Base-by-base conservation (phyloP, 2,113 vertebrate genomes). In the Ptychochromis oligacanthus region DNA sequence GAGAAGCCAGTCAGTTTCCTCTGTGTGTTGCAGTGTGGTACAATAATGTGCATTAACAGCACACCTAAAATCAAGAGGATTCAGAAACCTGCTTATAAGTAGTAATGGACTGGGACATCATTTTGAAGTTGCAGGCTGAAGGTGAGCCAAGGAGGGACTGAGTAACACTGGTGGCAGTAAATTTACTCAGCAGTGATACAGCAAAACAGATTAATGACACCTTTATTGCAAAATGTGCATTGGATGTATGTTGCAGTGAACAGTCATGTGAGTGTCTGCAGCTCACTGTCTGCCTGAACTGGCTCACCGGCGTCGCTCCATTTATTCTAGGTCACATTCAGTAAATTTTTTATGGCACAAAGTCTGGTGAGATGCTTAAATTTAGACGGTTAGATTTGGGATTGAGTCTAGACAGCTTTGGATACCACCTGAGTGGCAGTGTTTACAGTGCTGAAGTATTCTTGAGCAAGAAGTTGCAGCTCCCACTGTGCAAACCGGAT, bases 261-360 rank as follows among this genome's bases (percentile, higher is more conserved):
- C 6, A 64, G 56, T 80, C 5, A 4, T 67, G 34, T 65, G 17
- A 49, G 36, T 26, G 76, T 70, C 18, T 3, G 72, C n/a, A 28
- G 34, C 64, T 83, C 67, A 65, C 46, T 36, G 62, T 74, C 79
- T 58, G 58, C 34, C 56, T 75, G 58, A 86, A 26, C 15, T 58
- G 31, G 70, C 70, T 76, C n/a, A 2, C 26, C 43, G 65, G 36
- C 60, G 78, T 43, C 20, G 77, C 85, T 84, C 61, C 83, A 81
- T 88, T 90, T 84, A 88, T 93, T 89, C 89, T 89, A 8, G 88
- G 88, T 85, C 90, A 88, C 76, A 82, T 74, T 75, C 72, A 54
- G 82, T 92, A 59, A 93, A 93, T 93, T 84, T 91, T 93, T 93
- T 28, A 93, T 91, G 38, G 10, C 3, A 8, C 13, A n/a, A 24